A percentile compares a stretch with the other conserved stretches of the same genome.
These are phyloP conservation scores for Pachliopta kotzebuea DNA, from an alignment of 2,888 invertebrate genomes.

Conservation along the genomic window DNA sequence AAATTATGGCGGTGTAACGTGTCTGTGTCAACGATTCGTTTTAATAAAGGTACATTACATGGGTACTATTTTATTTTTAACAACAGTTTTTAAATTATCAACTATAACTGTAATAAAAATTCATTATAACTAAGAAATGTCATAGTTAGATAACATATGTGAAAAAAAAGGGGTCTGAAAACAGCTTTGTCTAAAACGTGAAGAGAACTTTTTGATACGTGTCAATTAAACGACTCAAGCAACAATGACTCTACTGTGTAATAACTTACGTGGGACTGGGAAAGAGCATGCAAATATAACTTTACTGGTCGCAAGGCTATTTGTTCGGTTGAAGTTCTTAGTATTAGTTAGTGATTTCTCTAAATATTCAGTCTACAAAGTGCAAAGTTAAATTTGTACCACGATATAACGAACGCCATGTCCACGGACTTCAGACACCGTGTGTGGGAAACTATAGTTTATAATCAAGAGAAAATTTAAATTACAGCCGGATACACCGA, in stretches of 20 bases:
- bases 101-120: too few relatives aligned
- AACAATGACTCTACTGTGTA: conserved; percentile 55
- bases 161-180: background rate
- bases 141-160: too few relatives aligned
- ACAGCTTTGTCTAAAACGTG: background rate
- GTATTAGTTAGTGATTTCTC: conserved; percentile 4
- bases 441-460: conserved; percentile 51
- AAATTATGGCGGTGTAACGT: too few relatives aligned
- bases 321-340: background rate
- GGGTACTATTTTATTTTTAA: too few relatives aligned
- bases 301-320: background rate
- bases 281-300: conserved; percentile 33
- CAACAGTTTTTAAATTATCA: too few relatives aligned
- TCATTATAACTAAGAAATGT: background rate
- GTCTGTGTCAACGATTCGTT: too few relatives aligned
- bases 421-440: conserved; percentile 32
- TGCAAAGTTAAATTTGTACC: conserved; percentile 18
- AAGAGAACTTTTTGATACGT: conserved; percentile 11
- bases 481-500: conserved; percentile 29
- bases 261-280: conserved; percentile 58
- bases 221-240: conserved; percentile 32
- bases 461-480: conserved; percentile 32
- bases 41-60: too few relatives aligned
- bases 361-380: conserved; percentile 3
- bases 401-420: conserved; percentile 14